Evolutionary conservation across 1,140 invertebrate species (phyloP).

Genomic region (Diabrotica virgifera): DNA sequence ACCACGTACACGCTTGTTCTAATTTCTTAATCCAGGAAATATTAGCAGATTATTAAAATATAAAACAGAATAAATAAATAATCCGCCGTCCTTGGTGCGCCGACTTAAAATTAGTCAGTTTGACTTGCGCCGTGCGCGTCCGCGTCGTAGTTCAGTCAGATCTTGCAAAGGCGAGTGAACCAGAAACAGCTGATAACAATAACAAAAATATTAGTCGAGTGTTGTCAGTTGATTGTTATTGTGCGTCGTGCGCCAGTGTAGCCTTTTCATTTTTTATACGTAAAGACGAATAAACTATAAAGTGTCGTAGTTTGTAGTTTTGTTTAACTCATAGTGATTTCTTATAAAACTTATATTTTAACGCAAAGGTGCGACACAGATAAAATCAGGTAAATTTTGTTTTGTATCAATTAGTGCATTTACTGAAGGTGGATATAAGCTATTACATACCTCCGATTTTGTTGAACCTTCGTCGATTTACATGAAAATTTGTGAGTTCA

Average conservation of each 20-base stretch:
- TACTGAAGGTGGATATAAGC: too few relatives aligned
- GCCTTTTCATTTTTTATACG: not conserved
- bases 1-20: not conserved
- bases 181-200: slow-evolving; percentile 2
- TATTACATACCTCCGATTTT: too few relatives aligned
- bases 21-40: not conserved
- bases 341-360: too few relatives aligned
- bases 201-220: not conserved
- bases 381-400: too few relatives aligned
- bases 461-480: too few relatives aligned
- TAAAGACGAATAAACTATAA: too few relatives aligned
- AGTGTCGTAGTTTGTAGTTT: too few relatives aligned
- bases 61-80: slow-evolving; percentile 3
- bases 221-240: not conserved
- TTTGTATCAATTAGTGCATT: too few relatives aligned
- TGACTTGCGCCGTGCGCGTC: not conserved
- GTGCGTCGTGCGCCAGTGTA: not conserved
- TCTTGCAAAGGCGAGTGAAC: not conserved
- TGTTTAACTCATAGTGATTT: too few relatives aligned
- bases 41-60: not conserved
- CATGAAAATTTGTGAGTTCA: too few relatives aligned
- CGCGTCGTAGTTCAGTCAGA: not conserved
- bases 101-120: not conserved
- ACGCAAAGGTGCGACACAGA: too few relatives aligned
- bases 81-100: not conserved